Conservation (phyloP, 2,888 invertebrate genomes). For the Callyntrura guangdongensis region DNA sequence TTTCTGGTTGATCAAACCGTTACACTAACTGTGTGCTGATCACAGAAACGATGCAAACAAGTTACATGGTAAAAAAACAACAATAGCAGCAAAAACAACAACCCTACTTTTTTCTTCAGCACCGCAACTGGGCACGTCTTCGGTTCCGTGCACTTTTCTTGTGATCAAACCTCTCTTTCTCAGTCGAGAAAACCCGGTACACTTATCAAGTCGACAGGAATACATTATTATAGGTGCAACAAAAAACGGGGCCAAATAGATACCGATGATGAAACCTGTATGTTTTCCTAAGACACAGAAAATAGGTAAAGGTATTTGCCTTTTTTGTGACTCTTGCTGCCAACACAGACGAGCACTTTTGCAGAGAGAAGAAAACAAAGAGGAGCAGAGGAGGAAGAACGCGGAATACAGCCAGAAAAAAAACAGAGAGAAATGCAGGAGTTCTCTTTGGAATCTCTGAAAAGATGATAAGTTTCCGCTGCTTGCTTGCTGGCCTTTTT, state of each 20-base stretch:
- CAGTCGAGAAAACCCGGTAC: neutral
- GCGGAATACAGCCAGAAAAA: too few species aligned
- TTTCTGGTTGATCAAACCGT: slow-evolving; percentile 68
- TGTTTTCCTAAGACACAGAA: neutral
- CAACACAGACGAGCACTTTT: too few species aligned
- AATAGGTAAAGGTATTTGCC: too few species aligned
- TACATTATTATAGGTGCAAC: too few species aligned
- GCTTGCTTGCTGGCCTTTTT: too few species aligned
- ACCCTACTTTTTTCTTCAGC: neutral
- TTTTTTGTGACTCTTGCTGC: too few species aligned
- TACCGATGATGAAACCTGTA: neutral
- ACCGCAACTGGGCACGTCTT: neutral
- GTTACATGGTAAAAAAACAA: neutral
- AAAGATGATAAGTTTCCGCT: too few species aligned
- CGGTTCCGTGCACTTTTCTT: neutral
- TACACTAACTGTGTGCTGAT: neutral
- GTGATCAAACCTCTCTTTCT: neutral
- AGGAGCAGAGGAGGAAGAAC: too few species aligned
- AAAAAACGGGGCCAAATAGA: neutral
- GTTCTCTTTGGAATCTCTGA: too few species aligned
- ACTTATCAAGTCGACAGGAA: too few species aligned
- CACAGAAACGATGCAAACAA: slow-evolving; percentile 11
- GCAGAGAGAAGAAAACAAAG: too few species aligned
- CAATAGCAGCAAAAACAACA: neutral
- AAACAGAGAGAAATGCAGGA: too few species aligned